These are phyloP conservation scores for Anoplolepis gracilipes DNA, from an alignment of 1,140 invertebrate genomes.

Conservation along the genomic window DNA sequence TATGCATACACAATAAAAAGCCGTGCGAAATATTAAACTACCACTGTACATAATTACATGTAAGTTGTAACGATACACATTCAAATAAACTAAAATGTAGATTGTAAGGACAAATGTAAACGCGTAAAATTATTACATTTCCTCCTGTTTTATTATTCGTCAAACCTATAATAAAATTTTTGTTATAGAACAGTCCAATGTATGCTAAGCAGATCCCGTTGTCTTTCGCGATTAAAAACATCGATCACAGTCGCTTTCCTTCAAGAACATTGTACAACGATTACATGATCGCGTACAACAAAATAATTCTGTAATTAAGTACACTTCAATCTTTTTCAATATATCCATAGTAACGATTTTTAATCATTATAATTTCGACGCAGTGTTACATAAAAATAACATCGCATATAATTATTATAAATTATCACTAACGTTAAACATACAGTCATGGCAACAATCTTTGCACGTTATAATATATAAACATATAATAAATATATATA, in stretches of 20 bases:
- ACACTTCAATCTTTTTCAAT: slow-evolving; percentile 23
- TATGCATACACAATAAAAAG: neutral
- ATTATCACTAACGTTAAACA: slow-evolving; percentile 28
- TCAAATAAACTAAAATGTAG: slow-evolving; percentile 31
- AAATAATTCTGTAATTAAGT: slow-evolving; percentile 12
- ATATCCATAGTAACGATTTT: neutral
- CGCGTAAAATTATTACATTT: neutral
- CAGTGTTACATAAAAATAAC: slow-evolving; percentile 17
- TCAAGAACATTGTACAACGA: slow-evolving; percentile 6
- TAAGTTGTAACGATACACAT: slow-evolving; percentile 51
- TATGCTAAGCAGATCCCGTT: neutral
- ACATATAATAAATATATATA: slow-evolving; percentile 31
- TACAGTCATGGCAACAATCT: slow-evolving; percentile 36
- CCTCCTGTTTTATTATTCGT: slow-evolving; percentile 52
- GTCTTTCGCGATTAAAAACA: slow-evolving; percentile 1
- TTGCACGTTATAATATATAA: slow-evolving; percentile 5
- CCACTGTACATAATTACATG: slow-evolving; percentile 66
- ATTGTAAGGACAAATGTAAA: slow-evolving; percentile 58
- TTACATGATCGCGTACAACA: neutral
- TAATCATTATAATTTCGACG: slow-evolving; percentile 1
- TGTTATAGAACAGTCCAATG: slow-evolving; percentile 60
- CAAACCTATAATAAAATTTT: neutral
- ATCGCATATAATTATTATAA: neutral
- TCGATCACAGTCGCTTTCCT: slow-evolving; percentile 58
- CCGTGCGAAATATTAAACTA: slow-evolving; percentile 31